phyloP scores from a whole-genome alignment of 2,113 vertebrate species.

The Danionella cerebrum region DNA sequence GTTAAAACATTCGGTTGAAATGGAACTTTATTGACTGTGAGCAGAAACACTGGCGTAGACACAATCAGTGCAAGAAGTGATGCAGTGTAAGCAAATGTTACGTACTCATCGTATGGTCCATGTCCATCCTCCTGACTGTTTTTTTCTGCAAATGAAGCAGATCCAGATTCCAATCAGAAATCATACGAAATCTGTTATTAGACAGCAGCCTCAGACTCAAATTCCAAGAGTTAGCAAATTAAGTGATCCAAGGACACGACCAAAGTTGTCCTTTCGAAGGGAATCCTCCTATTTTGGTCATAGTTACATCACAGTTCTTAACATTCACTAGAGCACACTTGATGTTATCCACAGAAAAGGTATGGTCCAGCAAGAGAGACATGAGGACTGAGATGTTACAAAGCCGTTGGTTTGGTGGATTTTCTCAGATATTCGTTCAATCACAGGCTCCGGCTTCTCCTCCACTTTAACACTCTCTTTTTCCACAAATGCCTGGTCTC shows the following conservation, averaged over 20 bases:
- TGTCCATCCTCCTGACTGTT: too few relatives aligned
- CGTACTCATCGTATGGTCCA: too few relatives aligned
- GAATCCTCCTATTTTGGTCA: background rate
- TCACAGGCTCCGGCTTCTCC: constrained; percentile 28
- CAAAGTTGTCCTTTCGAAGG: background rate
- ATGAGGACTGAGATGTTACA: background rate
- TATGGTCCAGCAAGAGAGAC: constrained; percentile 41
- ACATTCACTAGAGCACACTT: background rate
- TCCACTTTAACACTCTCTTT: constrained; percentile 26
- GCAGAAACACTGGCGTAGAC: background rate
- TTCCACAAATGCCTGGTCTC: background rate
- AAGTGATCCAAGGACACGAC: background rate
- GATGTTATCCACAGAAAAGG: constrained; percentile 44
- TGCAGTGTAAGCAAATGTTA: too few relatives aligned
- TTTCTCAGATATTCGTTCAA: constrained; percentile 29
- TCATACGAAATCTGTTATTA: too few relatives aligned
- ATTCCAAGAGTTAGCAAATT: background rate
- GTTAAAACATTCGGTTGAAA: constrained; percentile 6
- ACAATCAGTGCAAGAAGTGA: constrained; percentile 14
- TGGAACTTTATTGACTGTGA: constrained; percentile 7
- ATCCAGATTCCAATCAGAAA: too few relatives aligned
- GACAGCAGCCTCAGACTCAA: too few relatives aligned
- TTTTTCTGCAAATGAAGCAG: too few relatives aligned
- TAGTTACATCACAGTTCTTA: background rate
- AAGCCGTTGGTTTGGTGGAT: constrained; percentile 19